phyloP scores from a whole-genome alignment of 2,113 vertebrate species.

The Limanda limanda region DNA sequence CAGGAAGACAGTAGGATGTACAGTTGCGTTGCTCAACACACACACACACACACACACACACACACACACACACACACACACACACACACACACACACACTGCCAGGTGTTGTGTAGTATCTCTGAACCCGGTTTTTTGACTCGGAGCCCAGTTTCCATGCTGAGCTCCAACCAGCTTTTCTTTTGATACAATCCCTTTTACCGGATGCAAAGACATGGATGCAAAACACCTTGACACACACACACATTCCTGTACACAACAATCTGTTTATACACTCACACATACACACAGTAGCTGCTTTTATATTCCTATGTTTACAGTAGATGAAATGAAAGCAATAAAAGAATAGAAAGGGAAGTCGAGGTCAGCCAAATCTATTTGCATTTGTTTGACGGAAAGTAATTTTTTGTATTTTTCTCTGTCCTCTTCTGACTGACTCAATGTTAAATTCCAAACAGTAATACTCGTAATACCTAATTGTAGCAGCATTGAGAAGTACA shows the following conservation, averaged over 20 bases:
- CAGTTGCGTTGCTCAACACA: background rate
- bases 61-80: constrained; percentile 6
- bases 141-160: constrained; percentile 54
- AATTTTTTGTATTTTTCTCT: background rate
- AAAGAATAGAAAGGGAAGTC: background rate
- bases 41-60: constrained; percentile 7
- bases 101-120: constrained; percentile 45
- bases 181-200: constrained; percentile 54
- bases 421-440: background rate
- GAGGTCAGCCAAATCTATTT: background rate
- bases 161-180: constrained; percentile 37
- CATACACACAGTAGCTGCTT: background rate
- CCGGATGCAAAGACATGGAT: constrained; percentile 37
- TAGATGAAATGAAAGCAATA: background rate
- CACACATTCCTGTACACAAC: constrained; percentile 15
- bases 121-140: constrained; percentile 42
- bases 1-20: constrained; percentile 35
- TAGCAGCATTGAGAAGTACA: background rate
- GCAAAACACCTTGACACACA: constrained; percentile 22
- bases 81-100: constrained; percentile 1
- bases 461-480: background rate
- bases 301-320: background rate
- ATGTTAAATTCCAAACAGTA: background rate
- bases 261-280: background rate
- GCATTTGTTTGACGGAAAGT: background rate